Evolutionary conservation across 1,140 invertebrate species (phyloP), one percentile per base, ranked within the genome.

Genomic region (Polyergus mexicanus): DNA sequence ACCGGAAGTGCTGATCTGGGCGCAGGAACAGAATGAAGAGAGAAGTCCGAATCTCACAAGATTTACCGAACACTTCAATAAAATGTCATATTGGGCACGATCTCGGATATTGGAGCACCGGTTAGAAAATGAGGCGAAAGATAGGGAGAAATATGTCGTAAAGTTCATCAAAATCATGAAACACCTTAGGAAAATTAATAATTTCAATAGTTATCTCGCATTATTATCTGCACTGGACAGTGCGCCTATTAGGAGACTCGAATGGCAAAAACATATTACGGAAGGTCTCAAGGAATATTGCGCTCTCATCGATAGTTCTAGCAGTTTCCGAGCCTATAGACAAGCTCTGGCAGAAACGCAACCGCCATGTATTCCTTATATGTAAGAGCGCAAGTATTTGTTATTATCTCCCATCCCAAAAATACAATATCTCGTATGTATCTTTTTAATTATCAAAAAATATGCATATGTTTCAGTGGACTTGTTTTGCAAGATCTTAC

Each of bases 121-220:
- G 58, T 96, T 97, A 88, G 97, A 97, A 86, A 96, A 97, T 86
- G 98, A 99, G 87, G 97, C 98, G 11, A 98, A 98, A 92, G 98
- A 99, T 88, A 96, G 99, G n/a, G 99, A 99, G 95, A 98, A 98
- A 93, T 99, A 98, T 93, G 98, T 99, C 56, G 97, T 98, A 83
- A 99, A 99, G 94, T 99, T 99, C 93, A 98, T 99, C 54, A 99
- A 99, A 95, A 99, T 99, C 66, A 99, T 99, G 99, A 99, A 99
- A 95, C 97, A 98, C 92, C 95, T 99, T 83, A 96, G 99, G 84
- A 99, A 99, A 94, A 97, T 99, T 93, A 99, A 99, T 94, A 99
- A 99, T 95, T 99, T 99, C 93, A 99, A 99, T 95, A 99, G 99
- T 56, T 99, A 99, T 95, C 95, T 99, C 87, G 99, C 99, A 6